Percentiles rank a stretch among this genome's conserved stretches.
Conservation (phyloP, 2,113 vertebrate genomes). For the Silurus glanis region DNA sequence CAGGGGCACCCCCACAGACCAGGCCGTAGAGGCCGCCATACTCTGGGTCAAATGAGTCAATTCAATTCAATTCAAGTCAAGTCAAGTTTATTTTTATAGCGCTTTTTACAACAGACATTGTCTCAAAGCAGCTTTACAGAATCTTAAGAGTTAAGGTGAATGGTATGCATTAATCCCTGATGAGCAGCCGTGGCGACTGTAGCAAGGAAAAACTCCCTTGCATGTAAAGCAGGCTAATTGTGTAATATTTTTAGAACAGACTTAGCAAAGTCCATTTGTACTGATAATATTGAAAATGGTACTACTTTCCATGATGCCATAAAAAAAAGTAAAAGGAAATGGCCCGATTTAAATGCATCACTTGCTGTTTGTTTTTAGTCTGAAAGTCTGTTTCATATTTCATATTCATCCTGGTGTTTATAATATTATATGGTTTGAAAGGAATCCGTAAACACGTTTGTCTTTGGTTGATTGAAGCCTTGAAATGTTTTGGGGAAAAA, state of each 20-base stretch:
- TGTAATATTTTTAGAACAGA: neutral
- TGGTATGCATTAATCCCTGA: too few species aligned
- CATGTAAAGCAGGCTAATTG: neutral
- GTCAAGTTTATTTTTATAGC: too few species aligned
- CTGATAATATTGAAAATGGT: neutral
- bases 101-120: too few species aligned
- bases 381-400: neutral
- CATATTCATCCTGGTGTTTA: neutral
- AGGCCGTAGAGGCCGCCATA: too few species aligned
- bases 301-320: neutral
- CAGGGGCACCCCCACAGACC: too few species aligned
- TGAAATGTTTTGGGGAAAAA: neutral
- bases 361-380: neutral
- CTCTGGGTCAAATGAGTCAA: too few species aligned
- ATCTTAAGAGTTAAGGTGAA: too few species aligned
- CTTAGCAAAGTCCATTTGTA: neutral
- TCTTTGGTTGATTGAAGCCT: neutral
- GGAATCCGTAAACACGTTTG: neutral
- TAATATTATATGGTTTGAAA: neutral
- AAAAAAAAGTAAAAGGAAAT: neutral
- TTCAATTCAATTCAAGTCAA: too few species aligned
- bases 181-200: too few species aligned
- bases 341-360: neutral
- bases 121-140: too few species aligned
- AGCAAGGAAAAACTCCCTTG: too few species aligned